phyloP scores from a whole-genome alignment of 1,140 invertebrate genomes.

The Mya arenaria region DNA sequence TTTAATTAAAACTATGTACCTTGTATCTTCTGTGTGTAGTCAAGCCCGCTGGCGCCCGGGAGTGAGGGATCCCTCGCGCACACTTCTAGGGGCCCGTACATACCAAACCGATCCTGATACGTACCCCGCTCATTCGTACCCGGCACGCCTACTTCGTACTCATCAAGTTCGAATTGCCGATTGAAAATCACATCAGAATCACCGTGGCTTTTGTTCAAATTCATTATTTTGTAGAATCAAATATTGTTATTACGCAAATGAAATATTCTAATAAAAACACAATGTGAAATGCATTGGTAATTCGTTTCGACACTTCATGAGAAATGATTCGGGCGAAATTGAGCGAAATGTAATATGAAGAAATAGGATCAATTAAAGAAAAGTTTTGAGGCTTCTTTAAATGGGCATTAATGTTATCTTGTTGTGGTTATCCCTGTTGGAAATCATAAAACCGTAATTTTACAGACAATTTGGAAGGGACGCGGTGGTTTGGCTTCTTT shows the following conservation, averaged over 20 bases:
- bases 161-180: constrained; percentile 3
- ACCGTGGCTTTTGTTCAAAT: constrained; percentile 42
- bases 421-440: neutral
- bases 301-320: constrained; percentile 42
- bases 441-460: constrained; percentile 4
- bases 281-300: constrained; percentile 43
- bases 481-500: neutral
- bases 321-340: constrained; percentile 51
- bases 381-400: constrained; percentile 35
- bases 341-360: constrained; percentile 43
- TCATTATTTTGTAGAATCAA: too few relatives aligned
- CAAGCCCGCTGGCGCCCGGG: neutral
- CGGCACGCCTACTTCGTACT: neutral
- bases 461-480: neutral
- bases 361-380: constrained; percentile 48
- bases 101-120: constrained; percentile 12
- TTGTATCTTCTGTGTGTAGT: constrained; percentile 27
- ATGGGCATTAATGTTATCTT: constrained; percentile 42
- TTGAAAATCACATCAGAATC: neutral
- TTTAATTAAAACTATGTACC: constrained; percentile 2
- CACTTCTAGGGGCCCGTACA: constrained; percentile 8
- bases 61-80: neutral
- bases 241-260: too few relatives aligned
- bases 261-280: constrained; percentile 6
- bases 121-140: neutral